phyloP scores from a whole-genome alignment of 2,113 vertebrate genomes.

The Sus scrofa region DNA sequence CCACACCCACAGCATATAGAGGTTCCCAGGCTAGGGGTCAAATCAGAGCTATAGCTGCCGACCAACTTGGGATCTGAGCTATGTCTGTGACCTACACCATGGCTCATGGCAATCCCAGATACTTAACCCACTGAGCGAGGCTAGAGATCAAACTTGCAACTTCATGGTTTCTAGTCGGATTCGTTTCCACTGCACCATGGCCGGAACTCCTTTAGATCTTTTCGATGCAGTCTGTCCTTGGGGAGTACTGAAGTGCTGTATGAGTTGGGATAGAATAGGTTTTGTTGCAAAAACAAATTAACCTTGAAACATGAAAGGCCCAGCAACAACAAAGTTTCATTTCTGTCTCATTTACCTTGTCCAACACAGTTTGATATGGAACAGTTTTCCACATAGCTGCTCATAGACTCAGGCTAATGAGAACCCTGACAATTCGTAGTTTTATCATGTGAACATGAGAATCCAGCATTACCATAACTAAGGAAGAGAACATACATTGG shows the following conservation, averaged over 20 bases:
- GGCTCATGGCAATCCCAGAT: no score
- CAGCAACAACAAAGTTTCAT: neutral
- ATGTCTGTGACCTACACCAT: no score
- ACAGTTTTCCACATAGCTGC: neutral
- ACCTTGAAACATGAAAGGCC: neutral
- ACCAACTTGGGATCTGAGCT: no score
- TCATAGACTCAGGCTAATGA: neutral
- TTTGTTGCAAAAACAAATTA: slow-evolving; percentile 16
- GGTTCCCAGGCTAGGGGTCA: no score
- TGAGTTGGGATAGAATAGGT: neutral
- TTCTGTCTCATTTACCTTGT: neutral
- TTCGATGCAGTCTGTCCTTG: neutral
- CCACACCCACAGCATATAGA: no score
- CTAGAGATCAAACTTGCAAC: no score
- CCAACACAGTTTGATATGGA: neutral
- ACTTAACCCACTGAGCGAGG: no score
- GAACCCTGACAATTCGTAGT: neutral
- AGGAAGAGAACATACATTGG: neutral
- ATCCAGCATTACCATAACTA: neutral
- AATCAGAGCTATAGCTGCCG: no score
- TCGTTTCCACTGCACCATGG: no score
- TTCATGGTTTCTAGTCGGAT: no score
- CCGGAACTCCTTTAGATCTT: neutral
- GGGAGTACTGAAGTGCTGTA: neutral
- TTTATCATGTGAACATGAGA: neutral